Percentiles rank a stretch among this genome's conserved stretches.
phyloP scores from a whole-genome alignment of 2,113 vertebrate genomes.

The Hypanus sabinus region DNA sequence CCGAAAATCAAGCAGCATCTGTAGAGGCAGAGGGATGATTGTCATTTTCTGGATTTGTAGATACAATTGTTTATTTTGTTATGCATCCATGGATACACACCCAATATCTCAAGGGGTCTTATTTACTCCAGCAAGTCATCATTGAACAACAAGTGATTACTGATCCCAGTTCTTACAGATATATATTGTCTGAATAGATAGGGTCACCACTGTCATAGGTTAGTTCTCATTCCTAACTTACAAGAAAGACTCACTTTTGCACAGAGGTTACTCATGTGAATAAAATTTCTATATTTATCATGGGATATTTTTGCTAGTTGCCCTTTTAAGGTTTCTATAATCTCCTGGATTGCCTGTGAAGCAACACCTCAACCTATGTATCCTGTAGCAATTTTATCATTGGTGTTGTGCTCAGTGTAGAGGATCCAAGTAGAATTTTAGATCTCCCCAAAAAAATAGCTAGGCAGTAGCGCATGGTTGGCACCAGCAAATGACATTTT shows the following conservation, averaged over 20 bases:
- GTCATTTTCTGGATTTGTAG: neutral
- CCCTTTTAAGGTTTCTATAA: neutral
- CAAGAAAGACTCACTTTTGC: neutral
- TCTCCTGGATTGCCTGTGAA: neutral
- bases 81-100: neutral
- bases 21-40: too few relatives aligned
- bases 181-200: neutral
- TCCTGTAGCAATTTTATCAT: neutral
- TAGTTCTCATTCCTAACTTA: neutral
- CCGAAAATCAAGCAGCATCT: too few relatives aligned
- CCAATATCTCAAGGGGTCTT: neutral
- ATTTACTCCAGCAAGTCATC: neutral
- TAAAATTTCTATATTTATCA: neutral
- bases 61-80: neutral
- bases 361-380: neutral
- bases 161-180: neutral
- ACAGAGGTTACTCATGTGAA: neutral
- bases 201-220: neutral
- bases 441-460: neutral
- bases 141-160: neutral
- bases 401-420: neutral
- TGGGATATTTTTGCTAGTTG: neutral
- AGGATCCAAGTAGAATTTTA: neutral
- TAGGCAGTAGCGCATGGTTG: neutral
- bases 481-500: neutral